phyloP scores from a whole-genome alignment of 2,888 invertebrate species.

The Tipula unca region DNA sequence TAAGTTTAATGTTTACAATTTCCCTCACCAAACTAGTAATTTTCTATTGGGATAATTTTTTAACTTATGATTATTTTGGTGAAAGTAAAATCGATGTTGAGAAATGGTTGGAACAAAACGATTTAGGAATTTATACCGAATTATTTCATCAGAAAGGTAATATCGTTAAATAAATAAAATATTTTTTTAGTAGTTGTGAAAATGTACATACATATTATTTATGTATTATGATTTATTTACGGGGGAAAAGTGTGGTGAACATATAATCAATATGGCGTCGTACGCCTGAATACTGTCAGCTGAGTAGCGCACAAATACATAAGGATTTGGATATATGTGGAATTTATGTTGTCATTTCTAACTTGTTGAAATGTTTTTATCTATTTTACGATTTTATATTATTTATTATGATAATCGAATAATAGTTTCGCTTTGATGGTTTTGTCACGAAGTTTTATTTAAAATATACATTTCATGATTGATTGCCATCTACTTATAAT shows the following conservation, averaged over 20 bases:
- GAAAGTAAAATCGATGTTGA: slow-evolving; percentile 56
- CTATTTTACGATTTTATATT: not conserved
- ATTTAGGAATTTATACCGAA: slow-evolving; percentile 58
- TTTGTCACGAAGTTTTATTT: not conserved
- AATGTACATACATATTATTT: too few relatives aligned
- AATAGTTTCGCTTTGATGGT: not conserved
- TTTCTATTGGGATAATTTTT: slow-evolving; percentile 41
- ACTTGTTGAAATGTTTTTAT: slow-evolving; percentile 9
- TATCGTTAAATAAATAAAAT: not conserved
- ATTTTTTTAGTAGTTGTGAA: not conserved
- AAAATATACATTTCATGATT: not conserved
- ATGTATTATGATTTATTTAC: not conserved
- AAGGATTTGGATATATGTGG: not conserved
- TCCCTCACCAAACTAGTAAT: slow-evolving; percentile 43
- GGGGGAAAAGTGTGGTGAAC: not conserved
- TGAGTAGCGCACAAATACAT: not conserved
- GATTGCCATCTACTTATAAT: not conserved
- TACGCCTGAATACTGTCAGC: not conserved
- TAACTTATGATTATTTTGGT: slow-evolving; percentile 32
- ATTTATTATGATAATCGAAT: not conserved
- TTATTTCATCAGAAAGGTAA: slow-evolving; percentile 65
- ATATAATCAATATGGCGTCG: not conserved
- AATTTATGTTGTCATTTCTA: not conserved
- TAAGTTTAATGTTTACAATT: slow-evolving; percentile 44
- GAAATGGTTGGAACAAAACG: slow-evolving; percentile 66